phyloP scores from a whole-genome alignment of 2,797 vertebrate genomes.

The Oryzias dopingdopingensis region DNA sequence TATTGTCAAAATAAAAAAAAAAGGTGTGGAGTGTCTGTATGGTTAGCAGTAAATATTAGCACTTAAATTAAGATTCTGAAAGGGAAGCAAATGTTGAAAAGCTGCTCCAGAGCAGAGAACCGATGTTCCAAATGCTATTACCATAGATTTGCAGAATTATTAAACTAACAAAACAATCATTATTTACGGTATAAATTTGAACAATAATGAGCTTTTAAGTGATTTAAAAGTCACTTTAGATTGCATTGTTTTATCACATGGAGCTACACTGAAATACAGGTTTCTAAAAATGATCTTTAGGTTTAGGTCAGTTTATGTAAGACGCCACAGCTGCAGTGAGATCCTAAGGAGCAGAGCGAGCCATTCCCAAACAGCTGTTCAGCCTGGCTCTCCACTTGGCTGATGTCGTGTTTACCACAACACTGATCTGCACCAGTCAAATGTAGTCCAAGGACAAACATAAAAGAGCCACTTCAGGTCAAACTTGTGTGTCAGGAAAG shows the following conservation, averaged over 20 bases:
- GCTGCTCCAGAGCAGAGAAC: neutral
- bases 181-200: too few species aligned
- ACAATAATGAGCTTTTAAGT: too few species aligned
- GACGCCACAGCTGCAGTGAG: conserved; percentile 27
- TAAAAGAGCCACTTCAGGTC: conserved; percentile 37
- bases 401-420: conserved; percentile 13
- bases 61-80: neutral
- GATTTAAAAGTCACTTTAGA: too few species aligned
- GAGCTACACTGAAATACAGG: too few species aligned
- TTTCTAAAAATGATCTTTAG: neutral
- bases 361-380: conserved; percentile 42
- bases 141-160: too few species aligned
- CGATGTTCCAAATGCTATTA: neutral
- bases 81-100: neutral
- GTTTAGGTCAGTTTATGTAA: conserved; percentile 12
- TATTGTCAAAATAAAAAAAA: conserved; percentile 43
- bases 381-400: conserved; percentile 40
- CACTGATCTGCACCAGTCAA: conserved; percentile 26
- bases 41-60: conserved; percentile 9
- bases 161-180: too few species aligned
- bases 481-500: conserved; percentile 35
- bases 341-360: conserved; percentile 28
- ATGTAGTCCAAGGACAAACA: conserved; percentile 60
- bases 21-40: conserved; percentile 13
- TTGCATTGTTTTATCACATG: too few species aligned